Evolutionary conservation across 2,113 vertebrate species (phyloP), one percentile per base, ranked within the genome.

Genomic region (Mugil cephalus): DNA sequence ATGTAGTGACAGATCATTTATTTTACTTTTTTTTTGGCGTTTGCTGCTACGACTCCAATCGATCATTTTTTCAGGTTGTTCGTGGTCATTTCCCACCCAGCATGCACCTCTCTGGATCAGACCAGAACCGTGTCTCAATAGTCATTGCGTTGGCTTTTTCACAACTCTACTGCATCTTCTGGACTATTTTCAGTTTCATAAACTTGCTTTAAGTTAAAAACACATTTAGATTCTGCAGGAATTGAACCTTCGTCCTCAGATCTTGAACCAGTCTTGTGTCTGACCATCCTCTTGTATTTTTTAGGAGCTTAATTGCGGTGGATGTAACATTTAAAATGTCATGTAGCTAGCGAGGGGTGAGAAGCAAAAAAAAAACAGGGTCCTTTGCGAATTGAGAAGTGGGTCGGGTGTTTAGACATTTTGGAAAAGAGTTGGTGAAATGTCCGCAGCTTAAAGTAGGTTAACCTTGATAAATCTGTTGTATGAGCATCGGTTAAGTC

Each of bases 81-180:
- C 51, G 77, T 68, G 82, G 82, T 85, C 85, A 77, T 87, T 87
- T 85, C 71, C 79, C 80, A 81, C 85, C 77, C 82, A 82, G 82
- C 77, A 74, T 77, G 74, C 70, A 74, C 52, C 74, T 73, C 39
- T 0, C 36, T 10, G 7, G 64, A 86, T 79, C 17, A 74, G 67
- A 74, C 67, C 80, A 77, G 68, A 56, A 59, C 30, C 19, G 11
- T 59, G 50, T 71, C 74, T 43, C n/a, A n/a, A n/a, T n/a, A n/a
- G n/a, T n/a, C n/a, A n/a, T n/a, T n/a, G n/a, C n/a, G n/a, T n/a
- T n/a, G n/a, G n/a, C n/a, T n/a, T n/a, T n/a, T n/a, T n/a, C n/a
- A n/a, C n/a, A n/a, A n/a, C 24, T 30, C 24, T 5, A 5, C 24
- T 30, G 24, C 4, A 14, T 13, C 1, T 42, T 14, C 14, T n/a